Evolutionary conservation across 2,797 vertebrate genomes (phyloP), one percentile per base, ranked within the genome.

Genomic region (Agapornis canus): DNA sequence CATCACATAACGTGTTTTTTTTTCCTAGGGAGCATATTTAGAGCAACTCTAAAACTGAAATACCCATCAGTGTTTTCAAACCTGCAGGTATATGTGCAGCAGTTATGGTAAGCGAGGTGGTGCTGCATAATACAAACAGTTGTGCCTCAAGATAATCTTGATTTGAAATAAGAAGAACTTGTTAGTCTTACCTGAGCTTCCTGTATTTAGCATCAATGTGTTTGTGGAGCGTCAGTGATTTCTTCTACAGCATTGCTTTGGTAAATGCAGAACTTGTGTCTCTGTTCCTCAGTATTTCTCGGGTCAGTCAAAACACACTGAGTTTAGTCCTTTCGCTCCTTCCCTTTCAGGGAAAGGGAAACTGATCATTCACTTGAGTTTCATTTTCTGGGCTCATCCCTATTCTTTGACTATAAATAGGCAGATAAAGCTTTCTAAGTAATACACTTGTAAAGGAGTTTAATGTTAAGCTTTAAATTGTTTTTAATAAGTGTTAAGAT

Each of bases 21-120:
- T 37, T 57, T 29, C 11, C 9, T 18, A 27, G 26, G 40, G n/a
- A 54, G 9, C 0, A 0, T 9, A 3, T 54, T 49, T 29, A 72
- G 13, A 57, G 35, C 25, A 47, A 1, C 13, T 57, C 40, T 31
- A 17, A 68, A 69, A 80, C 35, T 11, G 42, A 35, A 37, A 12
- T 4, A 6, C 3, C 12, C 0, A 0, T 1, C 26, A 12, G 1
- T 56, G 32, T 29, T 76, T 40, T 63, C 14, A 56, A 57, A 72
- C 11, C 51, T 11, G 16, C 18, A 56, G 27, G 9, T 52, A 2
- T 0, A 0, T 22, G 7, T 51, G 7, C 9, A 29, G n/a, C 11
- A n/a, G 39, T 40, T 72, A 3, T 0, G 8, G 5, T 15, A 39
- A 37, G 4, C 8, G 56, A 51, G 26, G 23, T 16, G 9, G 20